Evolutionary conservation across 2,888 invertebrate species (phyloP), one percentile per base, ranked within the genome.

Genomic region (Harpalus rubripes): DNA sequence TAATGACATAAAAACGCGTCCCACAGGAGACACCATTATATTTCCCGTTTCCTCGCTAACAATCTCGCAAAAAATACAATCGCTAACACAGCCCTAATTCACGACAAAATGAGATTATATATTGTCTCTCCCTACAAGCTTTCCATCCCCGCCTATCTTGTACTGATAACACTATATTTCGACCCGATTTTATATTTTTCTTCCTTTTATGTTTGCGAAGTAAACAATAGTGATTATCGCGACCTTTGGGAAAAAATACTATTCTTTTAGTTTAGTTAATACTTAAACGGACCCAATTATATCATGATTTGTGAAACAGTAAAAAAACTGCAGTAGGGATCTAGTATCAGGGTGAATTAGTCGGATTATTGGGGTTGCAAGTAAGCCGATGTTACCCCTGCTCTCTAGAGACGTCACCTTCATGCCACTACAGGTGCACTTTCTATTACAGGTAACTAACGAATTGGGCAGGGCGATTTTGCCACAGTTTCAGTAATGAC

Each of bases 311-410:
- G 39, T 72, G 82, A 82, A 82, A 82, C 82, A 82, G 82, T 74
- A 82, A 72, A 82, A 22, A 81, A 82, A 68, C 74, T 72, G 80
- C 16, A 61, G 80, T 61, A 59, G 41, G 86, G 86, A 86, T 87
- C 86, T 76, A 85, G 81, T 86, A 86, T 86, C 87, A 87, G 85
- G 86, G 61, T 81, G 86, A 85, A 87, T 87, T 87, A 87, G 84
- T 44, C 10, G 81, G 87, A 86, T 86, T 86, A 87, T 65, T 63
- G 32, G 58, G 84, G 81, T 68, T 68, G 39, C 65, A 44, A 68
- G 82, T 44, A 72, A 58, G 72, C 72, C 65, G 72, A 76, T 15
- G 32, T 72, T 72, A 44, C 44, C 44, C 56, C 44, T 52, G 12
- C 5, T 52, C 76, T 52, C 76, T 6, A 0, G 76, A 52, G 76